Base-by-base conservation (phyloP, 2,888 invertebrate species). In the Aphidoletes aphidimyza region DNA sequence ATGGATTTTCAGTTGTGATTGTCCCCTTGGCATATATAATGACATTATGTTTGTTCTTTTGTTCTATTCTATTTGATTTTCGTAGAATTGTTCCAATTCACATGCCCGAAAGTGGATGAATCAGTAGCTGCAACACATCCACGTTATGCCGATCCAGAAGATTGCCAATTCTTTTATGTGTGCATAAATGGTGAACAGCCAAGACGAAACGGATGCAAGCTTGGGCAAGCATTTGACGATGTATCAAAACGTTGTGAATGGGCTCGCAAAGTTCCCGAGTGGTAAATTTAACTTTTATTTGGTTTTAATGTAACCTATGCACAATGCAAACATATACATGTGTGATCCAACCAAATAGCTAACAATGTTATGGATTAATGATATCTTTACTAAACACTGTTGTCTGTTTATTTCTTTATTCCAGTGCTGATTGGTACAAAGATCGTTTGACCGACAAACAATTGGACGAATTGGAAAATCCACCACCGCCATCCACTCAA, bases 141-240 rank as follows among this genome's bases (percentile, higher is more conserved):
- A 0, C 93, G 97, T 0, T 97, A 95, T 89, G 93, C 96, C 0
- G 97, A 97, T 89, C 94, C 95, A 19, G 95, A 95, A 26, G 96
- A 97, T 89, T 97, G 97, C 87, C 97, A 96, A 90, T 97, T 92
- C 91, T 97, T 97, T 92, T 97, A 96, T 89, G 96, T 97, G 14
- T 97, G 97, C 89, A 95, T 97, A 87, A 96, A 97, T 88, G 97
- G 97, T 0, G 93, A 95, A 86, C 93, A 93, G 0, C 96, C 97
- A 0, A 92, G 97, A 30, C 92, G 96, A 85, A 96, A 94, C 86
- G 97, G 97, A 26, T 97, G 97, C 91, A 95, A 94, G 89, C 92
- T 95, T 37, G 97, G 97, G 1, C 96, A 96, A 89, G 97, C 94
- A 14, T 97, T 97, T 90, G 96, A 97, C 88, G 96, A 96, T 85